These are phyloP conservation scores for Micropterix aruncella DNA, from an alignment of 2,888 invertebrate genomes.

Conservation along the genomic window DNA sequence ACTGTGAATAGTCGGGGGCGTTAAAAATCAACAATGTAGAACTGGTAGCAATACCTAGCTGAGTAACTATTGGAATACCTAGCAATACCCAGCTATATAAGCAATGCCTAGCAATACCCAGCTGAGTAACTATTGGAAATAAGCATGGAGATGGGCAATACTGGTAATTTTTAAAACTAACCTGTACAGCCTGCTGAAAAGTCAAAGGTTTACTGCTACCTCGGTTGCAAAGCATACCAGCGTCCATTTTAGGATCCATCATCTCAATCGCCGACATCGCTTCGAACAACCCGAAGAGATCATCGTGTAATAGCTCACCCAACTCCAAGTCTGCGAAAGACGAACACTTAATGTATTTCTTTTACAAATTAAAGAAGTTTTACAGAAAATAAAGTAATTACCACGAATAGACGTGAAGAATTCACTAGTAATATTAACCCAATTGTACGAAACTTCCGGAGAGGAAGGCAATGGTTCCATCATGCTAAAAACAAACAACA, in stretches of 20 bases:
- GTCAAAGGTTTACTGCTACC: slow-evolving; percentile 72
- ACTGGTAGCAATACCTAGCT: no score
- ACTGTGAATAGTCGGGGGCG: no score
- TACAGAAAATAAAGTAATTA: no score
- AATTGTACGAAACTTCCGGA: slow-evolving; percentile 41
- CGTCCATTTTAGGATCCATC: slow-evolving; percentile 99
- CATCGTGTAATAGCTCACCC: slow-evolving; percentile 87
- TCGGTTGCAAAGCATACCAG: slow-evolving; percentile 91
- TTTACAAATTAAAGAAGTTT: no score
- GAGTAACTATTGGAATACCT: no score
- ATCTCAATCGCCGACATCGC: slow-evolving; percentile 99
- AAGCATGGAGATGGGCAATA: no score
- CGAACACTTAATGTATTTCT: no score
- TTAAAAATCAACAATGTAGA: no score
- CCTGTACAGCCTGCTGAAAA: slow-evolving; percentile 76
- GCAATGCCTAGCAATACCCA: no score
- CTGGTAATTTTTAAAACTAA: no score
- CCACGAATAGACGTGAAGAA: slow-evolving; percentile 35
- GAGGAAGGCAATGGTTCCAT: slow-evolving; percentile 30
- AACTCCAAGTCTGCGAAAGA: slow-evolving; percentile 52
- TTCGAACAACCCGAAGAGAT: slow-evolving; percentile 84
- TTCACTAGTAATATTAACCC: slow-evolving; percentile 50
- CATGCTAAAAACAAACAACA: slow-evolving; percentile 17
- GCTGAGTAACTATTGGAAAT: no score
- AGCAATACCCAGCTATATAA: no score